Evolutionary conservation across 2,797 vertebrate species (phyloP), one percentile per base, ranked within the genome.

Genomic region (Sebastolobus altivelis): DNA sequence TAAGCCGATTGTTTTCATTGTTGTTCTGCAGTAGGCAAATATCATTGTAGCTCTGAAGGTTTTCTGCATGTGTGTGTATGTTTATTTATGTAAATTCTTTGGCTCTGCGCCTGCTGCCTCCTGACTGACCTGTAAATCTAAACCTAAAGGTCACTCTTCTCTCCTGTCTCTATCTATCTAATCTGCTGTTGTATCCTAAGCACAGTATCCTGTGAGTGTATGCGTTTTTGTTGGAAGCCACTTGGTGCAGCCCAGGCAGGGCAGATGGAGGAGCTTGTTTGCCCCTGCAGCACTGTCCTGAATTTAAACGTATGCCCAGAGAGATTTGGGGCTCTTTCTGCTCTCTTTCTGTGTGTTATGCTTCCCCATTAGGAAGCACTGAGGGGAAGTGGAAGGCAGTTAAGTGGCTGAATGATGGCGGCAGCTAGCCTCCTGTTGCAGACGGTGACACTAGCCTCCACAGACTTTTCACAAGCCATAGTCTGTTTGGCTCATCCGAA

Each of bases 221-320:
- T 63, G 52, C 65, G 69, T 81, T 80, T 27, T 66, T 72, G 49
- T 65, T 72, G 66, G 74, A 86, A 67, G 54, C 58, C 29, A 56
- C 65, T 77, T 43, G 74, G 69, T 89, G 73, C 73, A 85, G 14
- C 71, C 46, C 74, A 82, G 69, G 80, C 78, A 80, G 75, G 79
- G 78, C 91, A 91, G 87, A 91, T 87, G 89, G 91, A 87, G 49
- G 75, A 84, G 82, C 49, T 67, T 85, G 83, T 84, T 85, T 80
- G 79, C 82, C 88, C 86, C 91, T 89, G 87, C 72, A 90, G 92
- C 89, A 77, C 70, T 90, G 88, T 84, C 85, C 90, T 90, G 77
- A 87, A 85, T 90, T 72, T 78, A 80, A 72, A 87, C n/a, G n/a
- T 65, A 67, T 75, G 62, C 80, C 87, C 66, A 46, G 27, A 69